These are phyloP conservation scores for Branchinecta sandiegonensis DNA, from an alignment of 2,888 invertebrate genomes.

Conservation along the genomic window DNA sequence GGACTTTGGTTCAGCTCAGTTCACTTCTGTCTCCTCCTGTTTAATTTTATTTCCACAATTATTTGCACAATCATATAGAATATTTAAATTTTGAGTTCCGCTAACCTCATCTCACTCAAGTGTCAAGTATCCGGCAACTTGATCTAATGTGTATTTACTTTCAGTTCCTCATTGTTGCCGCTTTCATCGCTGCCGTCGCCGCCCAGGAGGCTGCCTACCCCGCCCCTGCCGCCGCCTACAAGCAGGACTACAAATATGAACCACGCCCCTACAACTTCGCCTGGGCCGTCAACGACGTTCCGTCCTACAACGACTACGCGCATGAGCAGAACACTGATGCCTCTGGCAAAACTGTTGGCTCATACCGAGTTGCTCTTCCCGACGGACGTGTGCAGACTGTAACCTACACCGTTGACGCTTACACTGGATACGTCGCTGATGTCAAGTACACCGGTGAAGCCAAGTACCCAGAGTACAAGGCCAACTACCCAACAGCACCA, in stretches of 20 bases:
- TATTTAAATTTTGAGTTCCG: too few species aligned
- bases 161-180: slow-evolving; percentile 19
- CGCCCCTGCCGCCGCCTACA: not conserved
- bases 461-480: slow-evolving; percentile 18
- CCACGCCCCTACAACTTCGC: slow-evolving; percentile 71
- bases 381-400: slow-evolving; percentile 22
- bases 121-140: too few species aligned
- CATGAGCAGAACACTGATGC: slow-evolving; percentile 36
- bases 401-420: slow-evolving; percentile 22
- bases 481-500: not conserved
- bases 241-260: slow-evolving; percentile 10
- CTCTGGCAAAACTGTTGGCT: slow-evolving; percentile 22
- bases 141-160: not conserved
- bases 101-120: too few species aligned
- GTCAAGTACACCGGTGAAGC: slow-evolving; percentile 23
- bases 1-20: too few species aligned
- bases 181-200: slow-evolving; percentile 6
- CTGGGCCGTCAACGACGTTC: slow-evolving; percentile 66
- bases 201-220: not conserved
- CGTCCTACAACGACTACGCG: slow-evolving; percentile 64
- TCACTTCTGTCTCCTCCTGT: too few species aligned
- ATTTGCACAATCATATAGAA: too few species aligned
- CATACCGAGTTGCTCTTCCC: slow-evolving; percentile 21
- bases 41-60: too few species aligned
- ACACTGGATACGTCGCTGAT: slow-evolving; percentile 24